phyloP scores from a whole-genome alignment of 2,797 vertebrate species.

The Siniperca scherzeri region DNA sequence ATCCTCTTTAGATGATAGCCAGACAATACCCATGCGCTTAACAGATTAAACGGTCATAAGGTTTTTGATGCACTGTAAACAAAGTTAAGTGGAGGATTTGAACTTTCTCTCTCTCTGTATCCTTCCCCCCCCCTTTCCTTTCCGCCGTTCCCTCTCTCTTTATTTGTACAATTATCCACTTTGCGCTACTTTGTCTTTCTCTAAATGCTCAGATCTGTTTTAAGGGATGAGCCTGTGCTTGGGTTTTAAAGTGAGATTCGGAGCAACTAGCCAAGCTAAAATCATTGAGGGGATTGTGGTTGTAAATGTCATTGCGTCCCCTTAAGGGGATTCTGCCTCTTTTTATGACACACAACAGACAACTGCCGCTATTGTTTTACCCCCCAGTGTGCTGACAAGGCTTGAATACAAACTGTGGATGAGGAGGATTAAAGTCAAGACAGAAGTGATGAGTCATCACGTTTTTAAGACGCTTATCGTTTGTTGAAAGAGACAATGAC shows the following conservation, averaged over 20 bases:
- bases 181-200: constrained; percentile 49
- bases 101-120: constrained; percentile 29
- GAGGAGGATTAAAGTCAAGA: constrained; percentile 56
- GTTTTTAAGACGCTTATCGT: constrained; percentile 63
- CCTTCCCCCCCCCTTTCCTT: constrained; percentile 4
- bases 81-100: constrained; percentile 67
- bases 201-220: constrained; percentile 53
- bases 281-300: constrained; percentile 58
- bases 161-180: constrained; percentile 71
- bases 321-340: constrained; percentile 35
- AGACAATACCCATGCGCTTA: constrained; percentile 69
- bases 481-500: constrained; percentile 20
- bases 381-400: constrained; percentile 55
- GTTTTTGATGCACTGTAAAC: constrained; percentile 60
- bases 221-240: constrained; percentile 55
- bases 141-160: constrained; percentile 20
- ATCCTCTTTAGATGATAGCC: constrained; percentile 65
- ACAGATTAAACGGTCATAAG: constrained; percentile 69
- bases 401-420: constrained; percentile 47
- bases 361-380: constrained; percentile 52
- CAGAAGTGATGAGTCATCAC: constrained; percentile 60
- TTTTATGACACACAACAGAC: constrained; percentile 36
- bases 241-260: constrained; percentile 36
- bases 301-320: constrained; percentile 72
- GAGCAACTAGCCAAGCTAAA: constrained; percentile 47